Percentiles rank a stretch among this genome's conserved stretches.
These are phyloP conservation scores for Acleris laterana DNA, from an alignment of 2,888 invertebrate genomes.

Conservation along the genomic window DNA sequence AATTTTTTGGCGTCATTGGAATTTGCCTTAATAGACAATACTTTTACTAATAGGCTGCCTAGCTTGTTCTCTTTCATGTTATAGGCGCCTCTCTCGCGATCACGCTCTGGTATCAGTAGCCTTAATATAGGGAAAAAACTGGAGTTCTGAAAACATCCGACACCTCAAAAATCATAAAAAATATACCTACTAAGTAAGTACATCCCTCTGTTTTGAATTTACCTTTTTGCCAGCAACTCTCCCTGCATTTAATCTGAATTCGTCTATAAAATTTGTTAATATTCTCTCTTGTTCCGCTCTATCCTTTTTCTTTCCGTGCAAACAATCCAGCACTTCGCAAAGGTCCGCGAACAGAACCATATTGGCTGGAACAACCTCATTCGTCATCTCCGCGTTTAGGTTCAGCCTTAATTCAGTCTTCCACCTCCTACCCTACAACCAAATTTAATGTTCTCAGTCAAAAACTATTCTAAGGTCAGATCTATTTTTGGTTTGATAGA, in stretches of 20 bases:
- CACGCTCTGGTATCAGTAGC: slow-evolving; percentile 90
- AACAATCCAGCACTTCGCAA: slow-evolving; percentile 86
- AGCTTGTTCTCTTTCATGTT: slow-evolving; percentile 92
- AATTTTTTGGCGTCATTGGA: slow-evolving; percentile 74
- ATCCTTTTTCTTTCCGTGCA: slow-evolving; percentile 73
- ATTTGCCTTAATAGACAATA: slow-evolving; percentile 89
- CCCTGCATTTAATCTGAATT: slow-evolving; percentile 69
- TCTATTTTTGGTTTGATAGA: no score
- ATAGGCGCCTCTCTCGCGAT: slow-evolving; percentile 91
- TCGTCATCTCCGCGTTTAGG: slow-evolving; percentile 30
- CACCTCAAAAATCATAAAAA: slow-evolving; percentile 1
- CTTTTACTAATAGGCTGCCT: slow-evolving; percentile 89
- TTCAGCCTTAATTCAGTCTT: neutral
- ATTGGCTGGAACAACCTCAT: slow-evolving; percentile 54
- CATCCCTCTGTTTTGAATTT: slow-evolving; percentile 39
- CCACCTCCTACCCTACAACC: slow-evolving; percentile 30
- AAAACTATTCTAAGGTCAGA: no score
- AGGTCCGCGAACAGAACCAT: slow-evolving; percentile 80
- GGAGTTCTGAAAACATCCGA: slow-evolving; percentile 70
- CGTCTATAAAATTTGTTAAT: slow-evolving; percentile 75
- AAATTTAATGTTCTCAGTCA: slow-evolving; percentile 17
- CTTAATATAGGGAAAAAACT: slow-evolving; percentile 90
- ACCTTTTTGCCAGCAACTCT: slow-evolving; percentile 66
- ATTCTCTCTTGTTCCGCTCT: slow-evolving; percentile 75
- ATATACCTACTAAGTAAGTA: neutral